These are phyloP conservation scores for Todiramphus chloris DNA, from an alignment of 2,113 vertebrate genomes.

Conservation along the genomic window DNA sequence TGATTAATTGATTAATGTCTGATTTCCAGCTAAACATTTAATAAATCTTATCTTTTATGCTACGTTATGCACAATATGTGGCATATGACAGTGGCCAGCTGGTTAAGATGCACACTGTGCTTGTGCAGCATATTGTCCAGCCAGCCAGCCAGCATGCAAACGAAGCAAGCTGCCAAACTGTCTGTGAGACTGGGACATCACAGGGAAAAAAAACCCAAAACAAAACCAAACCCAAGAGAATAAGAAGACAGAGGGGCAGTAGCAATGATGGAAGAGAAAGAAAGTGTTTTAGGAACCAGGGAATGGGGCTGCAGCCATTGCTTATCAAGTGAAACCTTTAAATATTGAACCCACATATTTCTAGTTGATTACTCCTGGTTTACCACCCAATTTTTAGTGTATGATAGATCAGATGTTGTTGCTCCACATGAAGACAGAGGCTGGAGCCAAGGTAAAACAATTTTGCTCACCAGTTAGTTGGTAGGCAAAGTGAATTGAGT, in stretches of 20 bases:
- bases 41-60: background rate
- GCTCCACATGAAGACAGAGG: background rate
- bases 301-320: background rate
- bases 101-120: background rate
- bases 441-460: background rate
- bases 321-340: background rate
- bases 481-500: background rate
- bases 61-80: background rate
- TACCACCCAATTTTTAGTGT: background rate
- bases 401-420: background rate
- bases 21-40: conserved; percentile 35
- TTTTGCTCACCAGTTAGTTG: background rate
- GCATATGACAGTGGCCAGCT: background rate
- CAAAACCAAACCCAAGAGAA: background rate
- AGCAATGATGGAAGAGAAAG: background rate
- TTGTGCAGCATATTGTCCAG: background rate
- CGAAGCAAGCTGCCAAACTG: background rate
- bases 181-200: background rate
- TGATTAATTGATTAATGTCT: background rate
- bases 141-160: background rate
- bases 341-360: background rate
- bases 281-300: background rate
- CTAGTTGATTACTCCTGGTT: background rate
- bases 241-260: background rate
- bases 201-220: background rate